Evolutionary conservation across 2,888 invertebrate species (phyloP).

Genomic region (Uloborus plumipes): DNA sequence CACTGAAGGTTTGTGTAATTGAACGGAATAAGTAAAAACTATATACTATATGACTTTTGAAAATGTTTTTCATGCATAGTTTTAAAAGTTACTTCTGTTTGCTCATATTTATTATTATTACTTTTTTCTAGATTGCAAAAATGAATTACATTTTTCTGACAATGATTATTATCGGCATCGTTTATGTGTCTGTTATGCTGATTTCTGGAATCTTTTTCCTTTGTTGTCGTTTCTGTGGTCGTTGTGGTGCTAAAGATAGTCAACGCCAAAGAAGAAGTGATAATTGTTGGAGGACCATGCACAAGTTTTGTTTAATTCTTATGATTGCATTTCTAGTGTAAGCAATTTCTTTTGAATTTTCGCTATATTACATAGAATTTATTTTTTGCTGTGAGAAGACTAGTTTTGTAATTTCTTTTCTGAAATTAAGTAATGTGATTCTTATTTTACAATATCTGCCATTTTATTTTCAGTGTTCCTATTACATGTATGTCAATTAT

Average conservation of each 20-base stretch:
- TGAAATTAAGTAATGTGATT: no score
- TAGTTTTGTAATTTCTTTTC: no score
- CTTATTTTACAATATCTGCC: neutral
- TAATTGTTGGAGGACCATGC: slow-evolving; percentile 56
- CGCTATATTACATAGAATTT: neutral
- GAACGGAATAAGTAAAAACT: neutral
- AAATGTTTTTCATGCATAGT: neutral
- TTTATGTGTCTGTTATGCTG: slow-evolving; percentile 50
- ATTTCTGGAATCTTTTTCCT: slow-evolving; percentile 49
- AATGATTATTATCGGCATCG: slow-evolving; percentile 45
- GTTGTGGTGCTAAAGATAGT: slow-evolving; percentile 60
- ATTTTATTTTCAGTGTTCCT: slow-evolving; percentile 42
- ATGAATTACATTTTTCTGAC: slow-evolving; percentile 54
- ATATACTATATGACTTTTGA: neutral
- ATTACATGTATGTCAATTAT: slow-evolving; percentile 58
- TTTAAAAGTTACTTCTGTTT: neutral
- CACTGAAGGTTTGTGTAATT: neutral
- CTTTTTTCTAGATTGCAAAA: slow-evolving; percentile 38
- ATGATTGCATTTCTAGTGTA: slow-evolving; percentile 62
- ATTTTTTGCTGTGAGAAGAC: neutral
- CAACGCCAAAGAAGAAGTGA: slow-evolving; percentile 47
- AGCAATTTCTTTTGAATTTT: slow-evolving; percentile 14
- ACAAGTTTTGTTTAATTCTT: slow-evolving; percentile 56
- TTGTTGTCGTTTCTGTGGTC: slow-evolving; percentile 49
- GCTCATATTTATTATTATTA: neutral